Evolutionary conservation across 2,797 vertebrate genomes (phyloP).

Genomic region (Gephyroberyx darwinii): DNA sequence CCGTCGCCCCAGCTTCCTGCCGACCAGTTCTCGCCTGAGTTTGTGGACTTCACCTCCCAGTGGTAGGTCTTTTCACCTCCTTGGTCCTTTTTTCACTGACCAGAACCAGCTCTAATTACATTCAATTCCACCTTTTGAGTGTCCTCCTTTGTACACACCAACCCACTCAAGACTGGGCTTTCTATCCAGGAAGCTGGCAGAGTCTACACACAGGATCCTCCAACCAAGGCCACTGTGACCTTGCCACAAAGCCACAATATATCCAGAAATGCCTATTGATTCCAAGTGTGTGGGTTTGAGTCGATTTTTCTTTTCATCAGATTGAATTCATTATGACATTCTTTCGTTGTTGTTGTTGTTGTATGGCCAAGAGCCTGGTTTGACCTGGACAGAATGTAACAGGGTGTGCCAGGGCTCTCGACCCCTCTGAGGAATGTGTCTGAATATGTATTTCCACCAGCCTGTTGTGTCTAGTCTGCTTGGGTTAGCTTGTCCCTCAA

Average conservation of each 20-base stretch:
- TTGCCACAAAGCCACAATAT: constrained; percentile 2
- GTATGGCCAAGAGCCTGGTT: neutral
- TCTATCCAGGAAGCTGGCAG: neutral
- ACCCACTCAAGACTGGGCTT: neutral
- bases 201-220: neutral
- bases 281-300: neutral
- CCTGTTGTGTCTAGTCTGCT: constrained; percentile 11
- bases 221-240: neutral
- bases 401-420: neutral
- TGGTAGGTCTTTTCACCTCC: constrained; percentile 80
- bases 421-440: constrained; percentile 20
- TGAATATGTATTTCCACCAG: neutral
- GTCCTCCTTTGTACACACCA: neutral
- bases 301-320: neutral
- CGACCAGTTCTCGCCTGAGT: constrained; percentile 90
- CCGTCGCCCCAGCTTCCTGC: constrained; percentile 91
- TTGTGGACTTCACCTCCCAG: constrained; percentile 94
- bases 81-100: neutral
- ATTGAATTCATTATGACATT: neutral
- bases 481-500: neutral
- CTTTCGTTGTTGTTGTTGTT: constrained; percentile 12
- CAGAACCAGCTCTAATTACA: neutral
- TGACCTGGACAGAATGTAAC: constrained; percentile 22
- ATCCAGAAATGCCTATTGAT: neutral
- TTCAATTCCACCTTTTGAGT: neutral